Percentiles rank a stretch among this genome's conserved stretches.
Evolutionary conservation across 2,797 vertebrate genomes (phyloP).

Genomic region (Petrocephalus schoutedeni): DNA sequence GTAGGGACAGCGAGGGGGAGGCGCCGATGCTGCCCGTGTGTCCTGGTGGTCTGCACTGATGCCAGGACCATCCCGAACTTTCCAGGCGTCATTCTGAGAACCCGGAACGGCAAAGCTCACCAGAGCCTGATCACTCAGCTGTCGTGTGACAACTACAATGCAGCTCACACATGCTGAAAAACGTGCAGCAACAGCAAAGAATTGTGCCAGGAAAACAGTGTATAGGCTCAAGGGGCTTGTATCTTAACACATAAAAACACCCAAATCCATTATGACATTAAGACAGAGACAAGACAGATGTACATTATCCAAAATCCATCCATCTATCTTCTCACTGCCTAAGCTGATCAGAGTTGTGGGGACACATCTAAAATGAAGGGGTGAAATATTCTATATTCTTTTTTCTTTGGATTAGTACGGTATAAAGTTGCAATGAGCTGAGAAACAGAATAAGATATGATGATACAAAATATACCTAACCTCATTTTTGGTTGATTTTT

Average conservation of each 20-base stretch:
- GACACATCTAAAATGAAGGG: background rate
- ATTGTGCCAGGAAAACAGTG: background rate
- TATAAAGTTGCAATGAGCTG: background rate
- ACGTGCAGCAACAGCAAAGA: background rate
- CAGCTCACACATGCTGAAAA: background rate
- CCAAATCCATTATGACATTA: background rate
- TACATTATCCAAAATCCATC: background rate
- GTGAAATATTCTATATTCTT: background rate
- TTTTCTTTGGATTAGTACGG: background rate
- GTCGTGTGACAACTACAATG: background rate
- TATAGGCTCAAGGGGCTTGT: background rate
- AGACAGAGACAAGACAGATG: background rate
- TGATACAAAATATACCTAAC: background rate
- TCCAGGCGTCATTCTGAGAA: background rate
- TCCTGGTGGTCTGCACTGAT: background rate
- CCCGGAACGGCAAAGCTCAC: background rate
- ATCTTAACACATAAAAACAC: background rate
- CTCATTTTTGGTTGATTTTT: background rate
- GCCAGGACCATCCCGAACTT: background rate
- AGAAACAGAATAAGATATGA: background rate
- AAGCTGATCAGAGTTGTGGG: background rate
- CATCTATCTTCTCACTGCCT: background rate
- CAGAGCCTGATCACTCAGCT: background rate
- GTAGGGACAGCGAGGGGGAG: background rate
- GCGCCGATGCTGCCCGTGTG: background rate